phyloP scores from a whole-genome alignment of 2,113 vertebrate genomes.

The Tylochromis polylepis region DNA sequence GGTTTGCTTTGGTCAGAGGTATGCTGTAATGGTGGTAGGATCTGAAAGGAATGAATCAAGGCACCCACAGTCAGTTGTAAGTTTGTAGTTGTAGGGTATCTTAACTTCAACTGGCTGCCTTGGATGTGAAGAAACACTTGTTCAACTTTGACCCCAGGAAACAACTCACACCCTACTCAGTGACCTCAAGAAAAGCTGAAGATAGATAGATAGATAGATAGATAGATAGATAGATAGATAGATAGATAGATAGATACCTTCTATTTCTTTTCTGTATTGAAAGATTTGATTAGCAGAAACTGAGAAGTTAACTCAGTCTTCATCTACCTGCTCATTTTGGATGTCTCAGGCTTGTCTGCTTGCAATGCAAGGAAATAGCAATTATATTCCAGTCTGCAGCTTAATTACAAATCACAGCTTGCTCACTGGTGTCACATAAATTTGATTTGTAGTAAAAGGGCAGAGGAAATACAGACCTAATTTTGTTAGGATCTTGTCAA shows the following conservation, averaged over 20 bases:
- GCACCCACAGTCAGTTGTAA: background rate
- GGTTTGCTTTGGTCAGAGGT: background rate
- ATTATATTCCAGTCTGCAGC: conserved; percentile 39
- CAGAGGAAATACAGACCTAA: conserved; percentile 69
- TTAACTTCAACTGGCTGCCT: background rate
- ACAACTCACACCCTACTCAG: background rate
- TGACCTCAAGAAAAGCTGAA: background rate
- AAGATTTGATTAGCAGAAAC: background rate
- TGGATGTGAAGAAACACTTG: background rate
- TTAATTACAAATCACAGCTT: conserved; percentile 63
- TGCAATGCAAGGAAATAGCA: conserved; percentile 36
- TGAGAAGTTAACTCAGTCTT: background rate
- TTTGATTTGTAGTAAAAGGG: conserved; percentile 65
- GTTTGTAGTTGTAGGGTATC: background rate
- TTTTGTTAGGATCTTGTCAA: conserved; percentile 73
- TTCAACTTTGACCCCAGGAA: background rate
- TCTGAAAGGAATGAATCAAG: background rate
- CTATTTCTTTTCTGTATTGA: background rate
- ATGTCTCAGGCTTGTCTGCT: background rate
- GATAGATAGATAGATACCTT: background rate
- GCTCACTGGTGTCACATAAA: conserved; percentile 59
- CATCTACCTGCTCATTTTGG: conserved; percentile 26
- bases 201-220: background rate
- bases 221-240: no score
- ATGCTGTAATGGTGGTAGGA: background rate